Base-by-base conservation (phyloP, 2,888 invertebrate genomes). In the Litoditis marina region DNA sequence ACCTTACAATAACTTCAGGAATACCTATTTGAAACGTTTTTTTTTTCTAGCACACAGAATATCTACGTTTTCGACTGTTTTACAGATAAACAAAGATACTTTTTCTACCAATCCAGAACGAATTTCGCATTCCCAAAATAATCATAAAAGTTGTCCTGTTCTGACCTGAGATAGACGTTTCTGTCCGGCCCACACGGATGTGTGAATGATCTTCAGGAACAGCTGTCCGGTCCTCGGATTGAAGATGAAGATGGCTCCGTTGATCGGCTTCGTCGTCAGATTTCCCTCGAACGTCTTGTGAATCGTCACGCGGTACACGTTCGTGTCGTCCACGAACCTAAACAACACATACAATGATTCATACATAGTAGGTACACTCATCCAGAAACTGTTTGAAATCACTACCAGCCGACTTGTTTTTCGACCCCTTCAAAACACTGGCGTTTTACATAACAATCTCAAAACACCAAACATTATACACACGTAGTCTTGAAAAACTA, bases 271-370 rank as follows among this genome's bases (percentile, higher is more conserved):
- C 0, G 98, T 98, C 0, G 98, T 99, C 83, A 99, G 87, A 84
- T 95, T 95, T 58, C 98, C 98, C 84, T 98, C 98, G 85, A 99
- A 98, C 0, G 98, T 99, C 87, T 98, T 98, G 87, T 98, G 98
- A 81, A 98, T 98, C 0, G 98, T 98, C 28, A 99, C 98, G 71
- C 98, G 89, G 86, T 98, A 98, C 30, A 99, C 98, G 84, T 98
- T 98, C 0, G 98, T 99, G 84, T 99, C 98, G 83, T 98, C 98
- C 13, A 98, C 96, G 85, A 98, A 98, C 98, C 98, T 68, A 27
- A 0, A 64, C 27, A 39, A 44, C 16, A 8, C 6, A 16, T 51
- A 36, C 5, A 16, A 19, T 16, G n/a, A n/a, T n/a, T n/a, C n/a
- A 8, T 11, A 47, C 11, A 47, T 19, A 16, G 13, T 47, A 47